A percentile compares a stretch with the other conserved stretches of the same genome.
Evolutionary conservation across 2,797 vertebrate species (phyloP).

Genomic region (Tapera naevia): DNA sequence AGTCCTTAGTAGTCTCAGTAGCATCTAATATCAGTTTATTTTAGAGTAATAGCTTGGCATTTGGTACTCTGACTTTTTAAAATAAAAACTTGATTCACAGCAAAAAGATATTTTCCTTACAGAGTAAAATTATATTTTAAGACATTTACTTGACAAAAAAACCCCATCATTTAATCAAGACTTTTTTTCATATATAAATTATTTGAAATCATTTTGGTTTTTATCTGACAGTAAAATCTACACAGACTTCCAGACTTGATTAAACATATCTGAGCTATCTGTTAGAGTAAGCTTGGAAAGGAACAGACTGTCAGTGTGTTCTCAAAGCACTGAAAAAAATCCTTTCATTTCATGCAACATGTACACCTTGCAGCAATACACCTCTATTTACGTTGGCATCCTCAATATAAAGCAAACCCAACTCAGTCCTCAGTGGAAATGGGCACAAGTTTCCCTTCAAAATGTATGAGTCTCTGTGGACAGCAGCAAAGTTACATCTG

Average conservation of each 20-base stretch:
- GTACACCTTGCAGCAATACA: background rate
- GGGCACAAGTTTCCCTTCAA: background rate
- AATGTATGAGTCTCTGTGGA: fast-evolving
- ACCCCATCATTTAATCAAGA: background rate
- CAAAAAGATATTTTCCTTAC: background rate
- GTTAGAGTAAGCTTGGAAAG: background rate
- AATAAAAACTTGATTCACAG: background rate
- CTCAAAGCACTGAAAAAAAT: background rate
- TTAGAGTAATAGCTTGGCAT: background rate
- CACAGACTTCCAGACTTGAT: background rate
- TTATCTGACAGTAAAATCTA: background rate
- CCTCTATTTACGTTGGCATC: background rate
- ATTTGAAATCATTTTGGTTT: background rate
- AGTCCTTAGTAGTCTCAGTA: background rate
- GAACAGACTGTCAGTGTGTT: background rate
- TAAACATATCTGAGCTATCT: background rate
- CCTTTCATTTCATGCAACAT: background rate
- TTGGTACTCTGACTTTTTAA: background rate
- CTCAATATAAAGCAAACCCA: background rate
- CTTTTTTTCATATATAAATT: background rate
- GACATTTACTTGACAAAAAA: background rate
- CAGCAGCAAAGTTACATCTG: background rate
- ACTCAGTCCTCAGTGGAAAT: background rate
- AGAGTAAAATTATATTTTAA: background rate
- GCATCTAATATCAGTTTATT: background rate